Conservation (phyloP, 2,797 vertebrate species). For the Jordanella pulchra region DNA sequence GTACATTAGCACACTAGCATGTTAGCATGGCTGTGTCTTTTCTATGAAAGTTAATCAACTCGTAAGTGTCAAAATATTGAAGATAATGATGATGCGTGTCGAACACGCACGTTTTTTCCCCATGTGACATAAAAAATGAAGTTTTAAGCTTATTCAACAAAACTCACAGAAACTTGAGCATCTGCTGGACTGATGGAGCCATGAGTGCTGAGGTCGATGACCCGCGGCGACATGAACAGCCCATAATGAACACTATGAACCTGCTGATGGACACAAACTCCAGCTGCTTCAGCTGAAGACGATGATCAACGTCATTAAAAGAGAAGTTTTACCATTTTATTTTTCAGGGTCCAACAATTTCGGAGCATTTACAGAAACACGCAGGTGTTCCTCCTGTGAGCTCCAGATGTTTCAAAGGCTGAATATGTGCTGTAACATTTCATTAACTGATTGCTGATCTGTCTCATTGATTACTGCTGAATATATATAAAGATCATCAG, state of each 20-base stretch:
- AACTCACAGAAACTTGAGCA: neutral
- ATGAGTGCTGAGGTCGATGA: neutral
- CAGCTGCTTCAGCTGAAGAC: neutral
- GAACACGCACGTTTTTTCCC: neutral
- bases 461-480: slow-evolving; percentile 17
- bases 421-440: slow-evolving; percentile 14
- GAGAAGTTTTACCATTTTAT: neutral
- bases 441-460: slow-evolving; percentile 13
- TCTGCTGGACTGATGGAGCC: neutral
- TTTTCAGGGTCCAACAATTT: slow-evolving; percentile 10
- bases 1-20: slow-evolving; percentile 26
- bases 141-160: neutral
- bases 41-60: slow-evolving; percentile 13
- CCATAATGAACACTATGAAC: slow-evolving; percentile 4
- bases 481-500: slow-evolving; percentile 20
- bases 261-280: slow-evolving; percentile 1
- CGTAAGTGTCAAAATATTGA: neutral
- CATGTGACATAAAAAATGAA: neutral
- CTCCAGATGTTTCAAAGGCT: neutral
- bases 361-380: slow-evolving; percentile 3
- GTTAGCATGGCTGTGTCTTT: slow-evolving; percentile 32
- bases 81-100: slow-evolving; percentile 7
- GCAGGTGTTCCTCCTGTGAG: neutral
- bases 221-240: no score
- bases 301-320: neutral